Conservation (phyloP, 2,888 invertebrate genomes). For the Zygaena filipendulae region DNA sequence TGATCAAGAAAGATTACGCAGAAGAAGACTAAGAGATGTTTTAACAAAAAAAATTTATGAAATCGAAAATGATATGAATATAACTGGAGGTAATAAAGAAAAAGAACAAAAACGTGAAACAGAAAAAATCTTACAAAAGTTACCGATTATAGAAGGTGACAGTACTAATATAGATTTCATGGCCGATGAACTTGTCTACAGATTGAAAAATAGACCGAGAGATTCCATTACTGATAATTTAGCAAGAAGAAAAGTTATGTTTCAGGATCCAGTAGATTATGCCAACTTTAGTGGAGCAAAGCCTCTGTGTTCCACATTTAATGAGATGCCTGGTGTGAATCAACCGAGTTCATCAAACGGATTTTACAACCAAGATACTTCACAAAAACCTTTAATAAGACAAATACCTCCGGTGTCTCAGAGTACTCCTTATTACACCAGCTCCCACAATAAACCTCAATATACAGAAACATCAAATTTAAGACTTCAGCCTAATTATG, state of each 20-base stretch:
- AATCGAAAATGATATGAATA: conserved; percentile 21
- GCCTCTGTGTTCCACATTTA: conserved; percentile 18
- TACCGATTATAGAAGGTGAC: conserved; percentile 18
- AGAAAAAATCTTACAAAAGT: conserved; percentile 25
- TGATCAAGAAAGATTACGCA: conserved; percentile 20
- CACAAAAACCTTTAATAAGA: too few species aligned
- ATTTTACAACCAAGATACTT: too few species aligned
- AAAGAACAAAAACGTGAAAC: conserved; percentile 25
- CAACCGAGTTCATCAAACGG: too few species aligned
- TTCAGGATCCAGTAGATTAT: conserved; percentile 16
- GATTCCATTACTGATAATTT: conserved; percentile 3
- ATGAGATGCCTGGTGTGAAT: too few species aligned
- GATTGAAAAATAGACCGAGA: conserved; percentile 21
- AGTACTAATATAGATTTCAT: conserved; percentile 26
- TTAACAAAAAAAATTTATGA: conserved; percentile 32
- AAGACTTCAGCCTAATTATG: too few species aligned
- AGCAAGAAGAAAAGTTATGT: conserved; percentile 9
- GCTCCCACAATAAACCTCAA: too few species aligned
- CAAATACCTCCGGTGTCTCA: too few species aligned
- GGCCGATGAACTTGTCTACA: conserved; percentile 25
- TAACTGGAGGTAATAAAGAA: conserved; percentile 17
- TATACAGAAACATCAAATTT: too few species aligned
- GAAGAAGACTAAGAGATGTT: conserved; percentile 25
- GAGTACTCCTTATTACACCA: too few species aligned
- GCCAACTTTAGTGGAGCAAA: conserved; percentile 20